phyloP scores from a whole-genome alignment of 2,113 vertebrate species.

The Tragelaphus buxtoni region DNA sequence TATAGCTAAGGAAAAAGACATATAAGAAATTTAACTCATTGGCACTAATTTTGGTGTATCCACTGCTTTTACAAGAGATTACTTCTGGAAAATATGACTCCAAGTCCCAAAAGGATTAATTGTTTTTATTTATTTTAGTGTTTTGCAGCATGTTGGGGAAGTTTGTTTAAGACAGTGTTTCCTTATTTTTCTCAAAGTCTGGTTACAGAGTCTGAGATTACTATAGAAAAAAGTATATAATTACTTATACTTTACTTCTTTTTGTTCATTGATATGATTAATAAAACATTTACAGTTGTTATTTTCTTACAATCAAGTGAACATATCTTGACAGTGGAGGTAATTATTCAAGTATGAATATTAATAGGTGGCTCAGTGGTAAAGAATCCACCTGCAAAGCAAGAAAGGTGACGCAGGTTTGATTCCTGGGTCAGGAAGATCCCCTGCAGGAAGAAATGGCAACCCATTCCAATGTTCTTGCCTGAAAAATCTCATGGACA shows the following conservation, averaged over 20 bases:
- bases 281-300: not conserved
- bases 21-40: conserved; percentile 50
- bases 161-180: conserved; percentile 18
- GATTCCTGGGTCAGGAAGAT: not conserved
- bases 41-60: conserved; percentile 23
- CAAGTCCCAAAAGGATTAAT: conserved; percentile 58
- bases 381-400: not conserved
- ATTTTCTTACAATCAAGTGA: not conserved
- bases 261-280: not conserved
- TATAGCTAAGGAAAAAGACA: conserved; percentile 57
- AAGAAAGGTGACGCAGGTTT: not conserved
- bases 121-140: conserved; percentile 72
- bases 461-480: not conserved
- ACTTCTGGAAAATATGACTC: conserved; percentile 58
- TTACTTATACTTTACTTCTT: conserved; percentile 34
- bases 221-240: conserved; percentile 29
- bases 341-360: not conserved
- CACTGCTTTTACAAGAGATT: conserved; percentile 49
- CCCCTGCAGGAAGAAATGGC: not conserved
- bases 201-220: not conserved
- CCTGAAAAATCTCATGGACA: not conserved
- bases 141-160: conserved; percentile 44
- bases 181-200: conserved; percentile 37
- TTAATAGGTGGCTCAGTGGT: not conserved
- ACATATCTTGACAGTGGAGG: not conserved